phyloP scores from a whole-genome alignment of 2,888 invertebrate species.

The Alcis repandata region DNA sequence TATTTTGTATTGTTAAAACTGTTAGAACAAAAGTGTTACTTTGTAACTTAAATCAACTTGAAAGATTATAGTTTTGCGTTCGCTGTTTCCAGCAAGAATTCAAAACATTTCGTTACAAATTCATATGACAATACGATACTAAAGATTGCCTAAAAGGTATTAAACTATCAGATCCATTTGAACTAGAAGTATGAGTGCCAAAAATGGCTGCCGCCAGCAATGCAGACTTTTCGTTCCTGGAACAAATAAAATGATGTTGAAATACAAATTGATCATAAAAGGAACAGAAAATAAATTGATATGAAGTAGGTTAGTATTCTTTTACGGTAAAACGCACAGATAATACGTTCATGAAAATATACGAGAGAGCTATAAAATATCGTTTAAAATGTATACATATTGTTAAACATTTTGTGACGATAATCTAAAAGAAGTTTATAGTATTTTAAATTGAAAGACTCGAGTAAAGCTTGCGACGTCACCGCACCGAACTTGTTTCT shows the following conservation, averaged over 20 bases:
- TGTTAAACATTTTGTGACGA: conserved; percentile 14
- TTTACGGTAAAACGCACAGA: conserved; percentile 5
- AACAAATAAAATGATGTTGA: conserved; percentile 62
- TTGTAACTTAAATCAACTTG: not conserved
- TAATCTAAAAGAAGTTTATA: conserved; percentile 13
- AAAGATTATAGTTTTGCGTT: not conserved
- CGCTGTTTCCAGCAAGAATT: not conserved
- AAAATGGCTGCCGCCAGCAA: conserved; percentile 74
- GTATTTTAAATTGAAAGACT: no score
- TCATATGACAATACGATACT: not conserved
- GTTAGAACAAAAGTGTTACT: not conserved
- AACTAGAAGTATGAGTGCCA: conserved; percentile 71
- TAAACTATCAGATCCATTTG: conserved; percentile 74
- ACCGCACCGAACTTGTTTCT: no score
- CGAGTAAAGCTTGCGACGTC: no score
- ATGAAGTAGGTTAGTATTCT: not conserved
- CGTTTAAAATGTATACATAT: conserved; percentile 16
- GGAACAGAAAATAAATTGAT: conserved; percentile 10
- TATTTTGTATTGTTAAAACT: not conserved
- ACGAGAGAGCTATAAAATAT: conserved; percentile 14
- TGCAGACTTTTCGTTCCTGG: conserved; percentile 70
- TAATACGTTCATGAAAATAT: conserved; percentile 15
- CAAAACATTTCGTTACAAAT: not conserved
- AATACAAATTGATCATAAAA: conserved; percentile 23
- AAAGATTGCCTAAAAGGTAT: conserved; percentile 43